These are phyloP conservation scores for Tricholauxania praeusta DNA, from an alignment of 2,888 invertebrate genomes.

Conservation along the genomic window DNA sequence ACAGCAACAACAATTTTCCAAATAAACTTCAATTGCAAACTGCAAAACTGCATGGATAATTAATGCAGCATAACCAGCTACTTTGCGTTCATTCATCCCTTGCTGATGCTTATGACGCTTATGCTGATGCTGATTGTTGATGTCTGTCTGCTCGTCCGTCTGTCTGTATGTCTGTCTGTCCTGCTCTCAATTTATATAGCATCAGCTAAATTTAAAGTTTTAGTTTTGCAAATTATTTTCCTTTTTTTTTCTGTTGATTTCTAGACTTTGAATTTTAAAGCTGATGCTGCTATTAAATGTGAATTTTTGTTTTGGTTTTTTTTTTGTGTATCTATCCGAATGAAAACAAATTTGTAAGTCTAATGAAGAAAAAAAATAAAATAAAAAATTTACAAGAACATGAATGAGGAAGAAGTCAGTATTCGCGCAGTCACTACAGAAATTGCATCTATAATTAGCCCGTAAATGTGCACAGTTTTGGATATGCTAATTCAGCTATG, in stretches of 20 bases:
- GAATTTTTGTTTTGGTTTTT: too few relatives aligned
- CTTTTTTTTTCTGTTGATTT: not conserved
- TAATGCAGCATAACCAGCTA: conserved; percentile 27
- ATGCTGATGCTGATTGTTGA: too few relatives aligned
- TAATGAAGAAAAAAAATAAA: too few relatives aligned
- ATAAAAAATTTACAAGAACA: not conserved
- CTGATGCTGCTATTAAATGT: not conserved
- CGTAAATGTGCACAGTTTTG: conserved; percentile 9
- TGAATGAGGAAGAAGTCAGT: conserved; percentile 12
- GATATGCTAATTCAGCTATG: conserved; percentile 6
- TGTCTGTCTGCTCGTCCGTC: not conserved
- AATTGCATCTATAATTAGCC: conserved; percentile 23
- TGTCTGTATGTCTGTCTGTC: not conserved
- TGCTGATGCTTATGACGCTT: not conserved
- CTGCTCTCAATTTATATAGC: not conserved
- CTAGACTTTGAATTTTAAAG: not conserved
- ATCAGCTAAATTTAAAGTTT: conserved; percentile 31
- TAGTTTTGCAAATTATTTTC: not conserved
- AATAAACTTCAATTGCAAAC: conserved; percentile 24
- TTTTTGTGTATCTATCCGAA: too few relatives aligned
- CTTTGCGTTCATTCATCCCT: not conserved
- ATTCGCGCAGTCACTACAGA: not conserved
- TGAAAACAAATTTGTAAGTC: too few relatives aligned
- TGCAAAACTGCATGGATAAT: conserved; percentile 23
- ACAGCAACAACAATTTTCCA: not conserved